Evolutionary conservation across 2,888 invertebrate species (phyloP).

Genomic region (Coelopa pilipes): DNA sequence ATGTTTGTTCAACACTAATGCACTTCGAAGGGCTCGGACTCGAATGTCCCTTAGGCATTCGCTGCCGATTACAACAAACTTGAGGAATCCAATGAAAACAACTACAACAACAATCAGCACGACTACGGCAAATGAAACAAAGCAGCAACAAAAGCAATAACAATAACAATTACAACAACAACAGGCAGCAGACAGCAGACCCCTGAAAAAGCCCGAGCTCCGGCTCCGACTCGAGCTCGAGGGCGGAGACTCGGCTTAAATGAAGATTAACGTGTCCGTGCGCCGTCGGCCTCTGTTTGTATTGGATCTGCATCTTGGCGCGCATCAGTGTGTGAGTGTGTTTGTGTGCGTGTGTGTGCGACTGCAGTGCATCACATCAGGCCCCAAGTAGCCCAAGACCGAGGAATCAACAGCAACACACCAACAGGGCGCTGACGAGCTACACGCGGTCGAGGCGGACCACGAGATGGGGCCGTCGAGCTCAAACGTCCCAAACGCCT

Average conservation of each 20-base stretch:
- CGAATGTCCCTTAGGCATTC: constrained; percentile 7
- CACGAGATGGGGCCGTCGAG: too few species aligned
- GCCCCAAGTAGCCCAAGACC: too few species aligned
- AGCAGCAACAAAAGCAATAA: background rate
- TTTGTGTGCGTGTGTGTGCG: background rate
- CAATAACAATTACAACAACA: too few species aligned
- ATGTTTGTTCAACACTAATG: constrained; percentile 28
- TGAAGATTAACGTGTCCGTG: constrained; percentile 34
- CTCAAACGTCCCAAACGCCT: too few species aligned
- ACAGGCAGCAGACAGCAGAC: too few species aligned
- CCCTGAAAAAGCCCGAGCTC: too few species aligned
- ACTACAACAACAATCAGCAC: background rate
- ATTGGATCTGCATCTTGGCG: background rate
- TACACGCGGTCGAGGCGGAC: too few species aligned
- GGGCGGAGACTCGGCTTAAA: constrained; percentile 27
- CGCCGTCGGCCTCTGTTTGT: constrained; percentile 18
- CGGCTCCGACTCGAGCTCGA: constrained; percentile 2
- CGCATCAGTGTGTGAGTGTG: background rate
- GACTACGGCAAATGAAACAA: too few species aligned
- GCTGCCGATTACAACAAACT: constrained; percentile 21
- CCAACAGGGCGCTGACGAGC: too few species aligned
- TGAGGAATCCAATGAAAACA: background rate
- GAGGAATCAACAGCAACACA: too few species aligned
- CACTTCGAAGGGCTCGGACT: constrained; percentile 26
- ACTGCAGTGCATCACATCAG: too few species aligned